Evolutionary conservation across 2,888 invertebrate genomes (phyloP), one percentile per base, ranked within the genome.

Genomic region (Ferrisia virgata): DNA sequence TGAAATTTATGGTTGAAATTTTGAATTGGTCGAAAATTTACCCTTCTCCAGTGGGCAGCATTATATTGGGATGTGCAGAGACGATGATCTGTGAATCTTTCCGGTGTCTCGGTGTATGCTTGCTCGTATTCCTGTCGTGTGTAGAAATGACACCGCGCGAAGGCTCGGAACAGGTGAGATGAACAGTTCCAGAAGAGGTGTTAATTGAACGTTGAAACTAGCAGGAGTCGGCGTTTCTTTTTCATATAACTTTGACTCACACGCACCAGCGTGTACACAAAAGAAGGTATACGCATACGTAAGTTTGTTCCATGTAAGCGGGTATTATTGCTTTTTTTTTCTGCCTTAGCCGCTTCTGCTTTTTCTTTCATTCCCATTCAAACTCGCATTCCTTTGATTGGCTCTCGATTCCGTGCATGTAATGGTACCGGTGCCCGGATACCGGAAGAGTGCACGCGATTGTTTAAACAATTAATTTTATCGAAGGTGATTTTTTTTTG

Each of bases 161-260:
- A 72, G 69, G 69, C 69, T 33, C 69, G 69, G 69, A 72, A 72
- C 69, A 72, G 69, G 69, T 72, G 69, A 72, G 69, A 72, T 72
- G 69, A 72, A 33, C 69, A 72, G 69, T 72, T 72, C 69, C 69
- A 72, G 69, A 72, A 72, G 69, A 72, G 69, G 69, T 72, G 69
- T 72, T 72, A 72, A 72, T 72, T 72, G 69, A 72, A 72, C 69
- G 69, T 72, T 72, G 69, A 72, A 72, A 72, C 69, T 72, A 72
- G 69, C 69, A 72, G 69, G 69, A 64, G 69, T 72, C 69, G 69
- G 69, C 69, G 69, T 72, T 72, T 72, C 69, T 72, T 72, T 72
- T 72, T 72, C 69, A 72, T 72, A 72, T 72, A 72, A 72, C 69
- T 31, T 72, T 72, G 69, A 72, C 69, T 72, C 69, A 72, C 69